Conservation (phyloP, 2,888 invertebrate genomes). For the Epirrita christyi region DNA sequence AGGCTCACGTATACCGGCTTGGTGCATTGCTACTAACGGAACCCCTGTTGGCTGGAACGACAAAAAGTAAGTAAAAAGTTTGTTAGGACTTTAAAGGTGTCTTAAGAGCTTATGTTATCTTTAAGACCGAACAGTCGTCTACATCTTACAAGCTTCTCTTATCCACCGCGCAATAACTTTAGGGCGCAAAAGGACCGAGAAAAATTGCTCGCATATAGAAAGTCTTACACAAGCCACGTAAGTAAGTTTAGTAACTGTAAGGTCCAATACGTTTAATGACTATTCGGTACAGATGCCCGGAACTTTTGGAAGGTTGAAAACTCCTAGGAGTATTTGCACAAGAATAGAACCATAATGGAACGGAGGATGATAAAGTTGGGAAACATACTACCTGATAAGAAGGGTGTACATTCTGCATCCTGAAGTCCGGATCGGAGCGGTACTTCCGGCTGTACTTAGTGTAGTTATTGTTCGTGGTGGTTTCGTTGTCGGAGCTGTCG, state of each 20-base stretch:
- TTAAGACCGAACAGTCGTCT: no score
- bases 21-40: slow-evolving; percentile 88
- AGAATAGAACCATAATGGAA: background rate
- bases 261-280: no score
- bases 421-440: slow-evolving; percentile 94
- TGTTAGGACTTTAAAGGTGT: background rate
- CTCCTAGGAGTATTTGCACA: background rate
- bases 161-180: no score
- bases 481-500: slow-evolving; percentile 95
- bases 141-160: no score
- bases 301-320: background rate
- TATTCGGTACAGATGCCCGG: no score
- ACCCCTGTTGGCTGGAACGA: slow-evolving; percentile 74
- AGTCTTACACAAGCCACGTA: no score
- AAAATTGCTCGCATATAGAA: no score
- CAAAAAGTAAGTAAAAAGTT: background rate
- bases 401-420: slow-evolving; percentile 86
- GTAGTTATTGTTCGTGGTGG: slow-evolving; percentile 86
- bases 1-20: slow-evolving; percentile 86
- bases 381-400: slow-evolving; percentile 76
- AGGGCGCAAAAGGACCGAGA: no score
- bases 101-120: no score
- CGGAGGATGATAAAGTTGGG: slow-evolving; percentile 4
- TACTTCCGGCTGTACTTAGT: slow-evolving; percentile 90
- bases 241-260: no score